These are phyloP conservation scores for Polyergus mexicanus DNA, from an alignment of 1,140 invertebrate genomes.

Conservation along the genomic window DNA sequence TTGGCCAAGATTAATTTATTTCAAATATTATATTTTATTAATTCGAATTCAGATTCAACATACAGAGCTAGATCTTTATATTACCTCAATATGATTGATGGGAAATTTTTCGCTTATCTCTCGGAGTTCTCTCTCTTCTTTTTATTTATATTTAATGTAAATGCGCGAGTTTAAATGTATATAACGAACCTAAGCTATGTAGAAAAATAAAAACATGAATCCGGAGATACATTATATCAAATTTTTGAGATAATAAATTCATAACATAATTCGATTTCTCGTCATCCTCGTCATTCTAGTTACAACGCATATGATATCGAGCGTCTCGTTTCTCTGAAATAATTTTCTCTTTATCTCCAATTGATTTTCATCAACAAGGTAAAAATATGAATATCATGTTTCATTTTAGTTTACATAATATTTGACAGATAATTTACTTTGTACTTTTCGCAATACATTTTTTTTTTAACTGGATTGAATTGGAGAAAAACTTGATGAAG, in stretches of 20 bases:
- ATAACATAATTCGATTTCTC: constrained; percentile 53
- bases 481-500: not conserved
- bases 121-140: not conserved
- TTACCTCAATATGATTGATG: not conserved
- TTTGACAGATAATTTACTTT: not conserved
- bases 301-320: constrained; percentile 13
- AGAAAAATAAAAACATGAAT: not conserved
- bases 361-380: not conserved
- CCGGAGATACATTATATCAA: not conserved
- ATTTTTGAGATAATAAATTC: constrained; percentile 34
- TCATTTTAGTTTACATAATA: not conserved
- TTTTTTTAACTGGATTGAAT: too few species aligned
- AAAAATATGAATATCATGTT: constrained; percentile 7
- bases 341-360: constrained; percentile 36
- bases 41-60: not conserved
- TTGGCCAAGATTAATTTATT: not conserved
- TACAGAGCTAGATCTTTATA: not conserved
- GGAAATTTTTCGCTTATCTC: not conserved
- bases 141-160: not conserved
- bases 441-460: too few species aligned
- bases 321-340: constrained; percentile 7
- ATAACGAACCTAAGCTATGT: not conserved
- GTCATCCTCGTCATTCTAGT: not conserved
- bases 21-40: constrained; percentile 34
- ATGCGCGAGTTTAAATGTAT: not conserved